Conservation (phyloP, 2,797 vertebrate species). For the Carduelis carduelis region DNA sequence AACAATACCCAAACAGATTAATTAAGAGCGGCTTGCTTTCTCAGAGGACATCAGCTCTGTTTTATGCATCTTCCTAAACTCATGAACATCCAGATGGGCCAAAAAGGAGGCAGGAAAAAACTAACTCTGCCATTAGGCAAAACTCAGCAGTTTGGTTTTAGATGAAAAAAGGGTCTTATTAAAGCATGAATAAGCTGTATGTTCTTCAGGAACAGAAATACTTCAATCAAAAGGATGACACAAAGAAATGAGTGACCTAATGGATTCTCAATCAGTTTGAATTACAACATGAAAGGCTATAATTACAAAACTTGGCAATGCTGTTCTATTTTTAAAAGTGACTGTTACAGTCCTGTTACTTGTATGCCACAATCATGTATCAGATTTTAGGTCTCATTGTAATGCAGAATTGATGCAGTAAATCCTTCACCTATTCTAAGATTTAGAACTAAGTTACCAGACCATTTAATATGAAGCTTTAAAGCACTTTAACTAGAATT, state of each 20-base stretch:
- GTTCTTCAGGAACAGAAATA: neutral
- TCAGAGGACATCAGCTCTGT: neutral
- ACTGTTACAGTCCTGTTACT: neutral
- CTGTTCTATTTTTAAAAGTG: neutral
- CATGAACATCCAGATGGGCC: neutral
- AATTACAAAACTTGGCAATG: neutral
- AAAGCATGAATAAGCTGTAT: neutral
- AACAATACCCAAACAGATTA: neutral
- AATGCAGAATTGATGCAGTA: neutral
- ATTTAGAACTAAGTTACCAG: neutral
- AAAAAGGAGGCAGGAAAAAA: neutral
- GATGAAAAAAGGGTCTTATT: neutral
- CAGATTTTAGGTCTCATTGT: neutral
- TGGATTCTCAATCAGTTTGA: neutral
- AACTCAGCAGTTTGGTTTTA: neutral
- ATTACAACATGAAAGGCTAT: neutral
- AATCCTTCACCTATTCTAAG: neutral
- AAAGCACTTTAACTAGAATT: neutral
- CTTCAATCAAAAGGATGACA: neutral
- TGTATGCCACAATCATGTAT: neutral
- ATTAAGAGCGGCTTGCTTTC: neutral
- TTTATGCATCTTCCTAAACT: neutral
- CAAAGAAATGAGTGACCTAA: neutral
- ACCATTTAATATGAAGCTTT: neutral
- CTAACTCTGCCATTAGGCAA: neutral